These are phyloP conservation scores for Adelosebastes latens DNA, from an alignment of 2,797 vertebrate genomes.

Conservation along the genomic window DNA sequence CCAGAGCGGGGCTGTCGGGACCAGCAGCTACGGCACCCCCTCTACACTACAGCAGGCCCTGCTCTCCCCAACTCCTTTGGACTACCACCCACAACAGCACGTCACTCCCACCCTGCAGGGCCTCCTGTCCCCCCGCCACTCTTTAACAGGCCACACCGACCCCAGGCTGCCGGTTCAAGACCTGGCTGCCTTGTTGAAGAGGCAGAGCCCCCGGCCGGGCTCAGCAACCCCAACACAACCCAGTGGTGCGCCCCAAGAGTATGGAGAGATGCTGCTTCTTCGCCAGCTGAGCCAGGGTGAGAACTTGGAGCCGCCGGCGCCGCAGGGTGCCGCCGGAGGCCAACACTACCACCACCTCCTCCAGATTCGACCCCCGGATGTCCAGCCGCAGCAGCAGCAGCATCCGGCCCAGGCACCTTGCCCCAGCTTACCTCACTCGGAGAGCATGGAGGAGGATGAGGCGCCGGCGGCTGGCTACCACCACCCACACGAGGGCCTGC, in stretches of 20 bases:
- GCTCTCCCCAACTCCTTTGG: conserved; percentile 93
- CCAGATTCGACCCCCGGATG: conserved; percentile 90
- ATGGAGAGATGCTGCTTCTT: conserved; percentile 90
- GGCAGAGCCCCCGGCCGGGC: conserved; percentile 84
- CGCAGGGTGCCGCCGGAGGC: conserved; percentile 74
- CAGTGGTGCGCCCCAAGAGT: conserved; percentile 83
- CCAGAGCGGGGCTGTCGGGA: conserved; percentile 76
- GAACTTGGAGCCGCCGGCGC: conserved; percentile 82
- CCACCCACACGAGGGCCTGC: conserved; percentile 82
- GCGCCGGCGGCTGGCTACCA: conserved; percentile 81
- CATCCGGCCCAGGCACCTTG: conserved; percentile 65
- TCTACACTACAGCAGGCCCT: conserved; percentile 97
- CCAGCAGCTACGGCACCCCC: conserved; percentile 84
- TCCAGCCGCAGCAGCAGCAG: conserved; percentile 81
- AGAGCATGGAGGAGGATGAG: conserved; percentile 99
- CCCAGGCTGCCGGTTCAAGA: conserved; percentile 91
- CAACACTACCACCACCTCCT: conserved; percentile 89
- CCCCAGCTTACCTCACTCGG: conserved; percentile 87
- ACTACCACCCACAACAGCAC: conserved; percentile 92
- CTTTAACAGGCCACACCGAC: conserved; percentile 93
- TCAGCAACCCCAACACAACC: conserved; percentile 69
- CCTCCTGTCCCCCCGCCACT: conserved; percentile 96
- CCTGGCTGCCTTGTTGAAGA: conserved; percentile 92
- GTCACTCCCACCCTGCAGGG: conserved; percentile 96
- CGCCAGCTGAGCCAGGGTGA: conserved; percentile 93